Percentiles rank a stretch among this genome's conserved stretches.
Conservation (phyloP, 2,888 invertebrate genomes). For the Hecatera dysodea region DNA sequence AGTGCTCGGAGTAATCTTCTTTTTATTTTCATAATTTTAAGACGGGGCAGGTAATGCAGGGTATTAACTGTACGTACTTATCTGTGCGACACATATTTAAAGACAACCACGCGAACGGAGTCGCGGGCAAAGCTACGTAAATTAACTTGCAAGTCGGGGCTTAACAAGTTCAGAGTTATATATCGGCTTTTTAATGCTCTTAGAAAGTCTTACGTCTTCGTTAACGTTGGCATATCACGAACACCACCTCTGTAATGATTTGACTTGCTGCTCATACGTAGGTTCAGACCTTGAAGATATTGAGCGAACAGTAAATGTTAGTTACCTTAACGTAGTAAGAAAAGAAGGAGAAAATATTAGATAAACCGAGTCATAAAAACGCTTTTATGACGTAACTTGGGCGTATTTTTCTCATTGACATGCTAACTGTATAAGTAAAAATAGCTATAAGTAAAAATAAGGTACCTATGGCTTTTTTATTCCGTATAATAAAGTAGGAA, state of each 20-base stretch:
- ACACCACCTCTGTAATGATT: slow-evolving; percentile 63
- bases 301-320: slow-evolving; percentile 67
- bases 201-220: slow-evolving; percentile 38
- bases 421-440: slow-evolving; percentile 20
- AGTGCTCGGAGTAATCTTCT: no score
- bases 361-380: slow-evolving; percentile 57
- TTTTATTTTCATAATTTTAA: no score
- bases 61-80: no score
- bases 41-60: no score
- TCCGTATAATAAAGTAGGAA: background rate
- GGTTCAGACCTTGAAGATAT: slow-evolving; percentile 71
- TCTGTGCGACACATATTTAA: no score
- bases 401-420: slow-evolving; percentile 45
- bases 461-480: slow-evolving; percentile 7
- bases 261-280: slow-evolving; percentile 56
- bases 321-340: slow-evolving; percentile 55
- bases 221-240: slow-evolving; percentile 64
- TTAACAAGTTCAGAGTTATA: slow-evolving; percentile 32
- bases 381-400: slow-evolving; percentile 56
- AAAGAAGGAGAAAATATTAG: slow-evolving; percentile 54
- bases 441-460: slow-evolving; percentile 13
- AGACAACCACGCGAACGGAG: no score
- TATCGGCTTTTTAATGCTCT: slow-evolving; percentile 32
- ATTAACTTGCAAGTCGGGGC: slow-evolving; percentile 9
- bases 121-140: slow-evolving; percentile 1